Conservation (phyloP, 2,888 invertebrate genomes). For the Platycheirus rosarum region DNA sequence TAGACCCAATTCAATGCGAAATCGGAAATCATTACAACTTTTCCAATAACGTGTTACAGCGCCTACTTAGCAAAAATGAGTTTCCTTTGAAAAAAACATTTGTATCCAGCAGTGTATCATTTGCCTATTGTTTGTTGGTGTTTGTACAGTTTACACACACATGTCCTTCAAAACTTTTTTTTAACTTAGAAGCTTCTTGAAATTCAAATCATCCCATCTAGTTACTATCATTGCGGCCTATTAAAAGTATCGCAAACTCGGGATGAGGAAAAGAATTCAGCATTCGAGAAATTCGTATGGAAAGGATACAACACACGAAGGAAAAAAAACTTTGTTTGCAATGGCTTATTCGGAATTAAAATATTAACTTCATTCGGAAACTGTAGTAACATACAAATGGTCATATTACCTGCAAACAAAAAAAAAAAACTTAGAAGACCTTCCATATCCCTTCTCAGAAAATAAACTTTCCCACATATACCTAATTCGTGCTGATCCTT, state of each 20-base stretch:
- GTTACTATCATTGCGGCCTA: constrained; percentile 70
- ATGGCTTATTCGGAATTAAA: constrained; percentile 68
- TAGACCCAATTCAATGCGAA: not conserved
- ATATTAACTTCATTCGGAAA: constrained; percentile 70
- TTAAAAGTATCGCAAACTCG: constrained; percentile 65
- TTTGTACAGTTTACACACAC: constrained; percentile 14
- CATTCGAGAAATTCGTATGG: not conserved
- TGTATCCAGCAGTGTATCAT: constrained; percentile 29
- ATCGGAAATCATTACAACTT: constrained; percentile 62
- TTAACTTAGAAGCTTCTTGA: constrained; percentile 50
- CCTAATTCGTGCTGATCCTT: constrained; percentile 59
- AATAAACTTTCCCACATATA: constrained; percentile 50
- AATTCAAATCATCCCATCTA: constrained; percentile 66
- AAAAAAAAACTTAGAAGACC: constrained; percentile 32
- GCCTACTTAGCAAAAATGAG: constrained; percentile 2
- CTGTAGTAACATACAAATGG: constrained; percentile 70
- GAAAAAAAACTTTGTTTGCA: constrained; percentile 41
- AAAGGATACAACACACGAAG: not conserved
- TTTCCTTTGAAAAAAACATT: constrained; percentile 7
- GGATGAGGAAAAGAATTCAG: constrained; percentile 3
- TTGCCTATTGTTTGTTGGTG: constrained; percentile 9
- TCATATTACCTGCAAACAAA: constrained; percentile 68
- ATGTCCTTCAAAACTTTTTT: constrained; percentile 38
- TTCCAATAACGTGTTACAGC: constrained; percentile 48
- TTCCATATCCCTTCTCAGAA: not conserved